These are phyloP conservation scores for Portunus trituberculatus DNA, from an alignment of 1,140 invertebrate species.

Conservation along the genomic window DNA sequence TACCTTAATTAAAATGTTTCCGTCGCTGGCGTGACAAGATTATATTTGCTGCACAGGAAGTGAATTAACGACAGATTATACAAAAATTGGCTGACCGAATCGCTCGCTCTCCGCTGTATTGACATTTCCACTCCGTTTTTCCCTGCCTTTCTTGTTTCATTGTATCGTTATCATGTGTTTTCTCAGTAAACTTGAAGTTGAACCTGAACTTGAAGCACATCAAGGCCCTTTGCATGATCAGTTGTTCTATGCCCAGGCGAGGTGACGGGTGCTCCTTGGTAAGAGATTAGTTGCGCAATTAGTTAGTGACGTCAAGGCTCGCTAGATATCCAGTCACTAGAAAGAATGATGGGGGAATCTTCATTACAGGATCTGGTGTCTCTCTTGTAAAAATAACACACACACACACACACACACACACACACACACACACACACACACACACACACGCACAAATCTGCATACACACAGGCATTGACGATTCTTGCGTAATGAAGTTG, in stretches of 20 bases:
- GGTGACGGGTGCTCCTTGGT: too few relatives aligned
- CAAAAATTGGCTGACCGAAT: not conserved
- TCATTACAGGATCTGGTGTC: not conserved
- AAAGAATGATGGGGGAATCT: not conserved
- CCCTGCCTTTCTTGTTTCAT: too few relatives aligned
- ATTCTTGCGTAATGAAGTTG: not conserved
- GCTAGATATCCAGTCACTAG: not conserved
- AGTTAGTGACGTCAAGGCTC: not conserved
- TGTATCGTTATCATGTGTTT: too few relatives aligned
- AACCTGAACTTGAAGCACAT: not conserved
- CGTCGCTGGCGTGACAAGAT: too few relatives aligned
- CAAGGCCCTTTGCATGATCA: too few relatives aligned
- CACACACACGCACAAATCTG: not conserved
- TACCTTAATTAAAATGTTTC: too few relatives aligned
- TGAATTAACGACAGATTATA: too few relatives aligned
- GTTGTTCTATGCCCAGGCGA: too few relatives aligned
- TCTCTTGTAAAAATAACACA: not conserved
- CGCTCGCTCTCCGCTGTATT: not conserved
- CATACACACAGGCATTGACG: too few relatives aligned
- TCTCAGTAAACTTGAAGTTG: not conserved
- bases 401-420: slow-evolving; percentile 46
- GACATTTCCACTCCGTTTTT: too few relatives aligned
- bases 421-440: not conserved
- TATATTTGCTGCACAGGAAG: too few relatives aligned
- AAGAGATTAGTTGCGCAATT: too few relatives aligned